These are phyloP conservation scores for Stratiomys singularior DNA, from an alignment of 2,888 invertebrate genomes.

Conservation along the genomic window DNA sequence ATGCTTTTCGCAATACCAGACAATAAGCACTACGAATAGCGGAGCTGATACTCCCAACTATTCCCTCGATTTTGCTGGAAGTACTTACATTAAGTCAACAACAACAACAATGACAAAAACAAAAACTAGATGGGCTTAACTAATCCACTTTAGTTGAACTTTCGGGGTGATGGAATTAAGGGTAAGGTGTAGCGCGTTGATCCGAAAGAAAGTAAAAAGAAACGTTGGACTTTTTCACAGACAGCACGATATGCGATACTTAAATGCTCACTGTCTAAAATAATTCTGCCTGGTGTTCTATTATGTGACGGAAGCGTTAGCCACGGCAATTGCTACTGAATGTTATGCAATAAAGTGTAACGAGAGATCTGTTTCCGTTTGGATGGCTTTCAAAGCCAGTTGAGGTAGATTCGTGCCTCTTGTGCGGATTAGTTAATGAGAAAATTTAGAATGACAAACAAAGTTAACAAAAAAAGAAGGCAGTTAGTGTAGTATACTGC, in stretches of 20 bases:
- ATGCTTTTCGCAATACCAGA: no score
- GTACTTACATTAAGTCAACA: no score
- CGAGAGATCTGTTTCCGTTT: constrained; percentile 29
- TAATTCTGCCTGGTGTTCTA: not conserved
- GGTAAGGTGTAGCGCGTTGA: constrained; percentile 33
- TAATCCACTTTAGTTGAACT: constrained; percentile 45
- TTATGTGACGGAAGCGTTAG: not conserved
- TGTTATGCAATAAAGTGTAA: constrained; percentile 1
- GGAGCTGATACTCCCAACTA: no score
- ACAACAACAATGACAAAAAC: no score
- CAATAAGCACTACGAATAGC: no score
- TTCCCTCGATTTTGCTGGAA: no score
- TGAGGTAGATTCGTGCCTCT: constrained; percentile 3
- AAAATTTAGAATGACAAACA: not conserved
- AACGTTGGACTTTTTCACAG: not conserved
- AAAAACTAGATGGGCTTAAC: constrained; percentile 10
- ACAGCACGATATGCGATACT: not conserved
- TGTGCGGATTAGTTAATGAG: constrained; percentile 19
- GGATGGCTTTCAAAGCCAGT: not conserved
- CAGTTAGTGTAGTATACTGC: not conserved
- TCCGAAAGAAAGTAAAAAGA: constrained; percentile 18
- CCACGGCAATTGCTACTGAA: not conserved
- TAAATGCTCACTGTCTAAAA: not conserved
- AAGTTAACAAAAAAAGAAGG: not conserved
- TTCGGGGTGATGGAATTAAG: constrained; percentile 41